These are phyloP conservation scores for Lutjanus erythropterus DNA, from an alignment of 2,113 vertebrate species.

Conservation along the genomic window DNA sequence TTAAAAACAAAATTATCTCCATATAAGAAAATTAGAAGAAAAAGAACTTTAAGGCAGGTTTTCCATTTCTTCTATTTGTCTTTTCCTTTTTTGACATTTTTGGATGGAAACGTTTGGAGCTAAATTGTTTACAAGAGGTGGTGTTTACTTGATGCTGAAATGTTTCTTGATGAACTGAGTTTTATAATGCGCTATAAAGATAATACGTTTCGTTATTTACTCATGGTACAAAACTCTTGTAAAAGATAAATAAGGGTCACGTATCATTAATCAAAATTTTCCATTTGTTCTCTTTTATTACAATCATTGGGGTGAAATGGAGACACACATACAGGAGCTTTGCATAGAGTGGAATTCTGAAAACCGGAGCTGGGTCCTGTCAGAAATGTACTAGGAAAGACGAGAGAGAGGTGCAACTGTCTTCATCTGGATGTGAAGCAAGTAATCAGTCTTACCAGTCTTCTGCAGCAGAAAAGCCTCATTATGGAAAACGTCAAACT, in stretches of 20 bases:
- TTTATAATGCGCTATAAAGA: neutral
- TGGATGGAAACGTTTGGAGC: neutral
- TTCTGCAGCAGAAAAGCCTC: conserved; percentile 62
- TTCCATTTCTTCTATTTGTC: neutral
- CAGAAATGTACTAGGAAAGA: conserved; percentile 56
- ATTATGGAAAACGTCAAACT: conserved; percentile 36
- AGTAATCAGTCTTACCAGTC: conserved; percentile 37
- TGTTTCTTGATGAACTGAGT: neutral
- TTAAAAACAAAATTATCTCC: neutral
- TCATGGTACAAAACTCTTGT: neutral
- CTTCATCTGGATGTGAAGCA: conserved; percentile 44
- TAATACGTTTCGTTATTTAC: neutral
- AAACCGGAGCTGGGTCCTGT: conserved; percentile 68
- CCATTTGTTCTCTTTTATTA: conserved; percentile 82
- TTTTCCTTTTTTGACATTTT: neutral
- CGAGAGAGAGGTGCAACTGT: conserved; percentile 39
- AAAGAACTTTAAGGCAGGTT: neutral
- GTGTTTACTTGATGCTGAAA: neutral
- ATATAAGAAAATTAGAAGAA: no score
- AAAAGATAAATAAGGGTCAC: conserved; percentile 36
- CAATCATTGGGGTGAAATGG: conserved; percentile 82
- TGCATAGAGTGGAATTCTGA: conserved; percentile 84
- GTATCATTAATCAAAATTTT: conserved; percentile 64
- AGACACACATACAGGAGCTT: conserved; percentile 81
- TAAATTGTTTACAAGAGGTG: neutral